Percentiles rank a stretch among this genome's conserved stretches.
phyloP scores from a whole-genome alignment of 2,797 vertebrate species.

The Lithobates pipiens region DNA sequence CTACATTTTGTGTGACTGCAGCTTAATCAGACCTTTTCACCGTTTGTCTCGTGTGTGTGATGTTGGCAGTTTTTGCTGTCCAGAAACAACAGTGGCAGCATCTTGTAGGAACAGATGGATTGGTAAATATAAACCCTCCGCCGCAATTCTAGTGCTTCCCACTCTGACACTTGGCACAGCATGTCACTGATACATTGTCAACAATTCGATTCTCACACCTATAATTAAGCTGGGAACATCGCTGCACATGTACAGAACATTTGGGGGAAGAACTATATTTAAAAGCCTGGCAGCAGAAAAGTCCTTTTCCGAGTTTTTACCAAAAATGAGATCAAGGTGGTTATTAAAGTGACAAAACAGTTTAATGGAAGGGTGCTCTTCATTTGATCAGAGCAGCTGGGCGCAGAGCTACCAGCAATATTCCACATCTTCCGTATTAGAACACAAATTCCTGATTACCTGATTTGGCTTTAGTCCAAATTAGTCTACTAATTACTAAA shows the following conservation, averaged over 20 bases:
- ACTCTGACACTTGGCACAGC: constrained; percentile 15
- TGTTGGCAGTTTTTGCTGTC: constrained; percentile 12
- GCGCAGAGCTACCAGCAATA: too few relatives aligned
- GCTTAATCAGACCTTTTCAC: background rate
- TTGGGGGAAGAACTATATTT: constrained; percentile 27
- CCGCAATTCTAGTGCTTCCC: constrained; percentile 42
- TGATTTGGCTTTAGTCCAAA: too few relatives aligned
- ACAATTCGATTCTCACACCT: constrained; percentile 44
- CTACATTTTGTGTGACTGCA: too few relatives aligned
- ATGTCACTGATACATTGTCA: constrained; percentile 25
- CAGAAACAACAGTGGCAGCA: constrained; percentile 25
- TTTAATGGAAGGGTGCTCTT: too few relatives aligned
- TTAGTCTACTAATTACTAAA: too few relatives aligned
- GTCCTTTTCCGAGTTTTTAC: background rate
- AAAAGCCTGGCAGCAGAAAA: constrained; percentile 11
- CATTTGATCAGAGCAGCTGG: too few relatives aligned
- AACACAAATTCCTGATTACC: too few relatives aligned
- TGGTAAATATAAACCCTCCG: constrained; percentile 48
- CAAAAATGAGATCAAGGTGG: too few relatives aligned
- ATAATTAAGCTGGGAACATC: constrained; percentile 40
- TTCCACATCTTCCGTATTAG: too few relatives aligned
- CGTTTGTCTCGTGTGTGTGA: background rate
- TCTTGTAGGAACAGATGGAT: constrained; percentile 50
- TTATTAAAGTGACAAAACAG: too few relatives aligned
- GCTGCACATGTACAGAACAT: constrained; percentile 20